Conservation (phyloP, 2,797 vertebrate genomes). For the Tokudaia tokunoshimensis region DNA sequence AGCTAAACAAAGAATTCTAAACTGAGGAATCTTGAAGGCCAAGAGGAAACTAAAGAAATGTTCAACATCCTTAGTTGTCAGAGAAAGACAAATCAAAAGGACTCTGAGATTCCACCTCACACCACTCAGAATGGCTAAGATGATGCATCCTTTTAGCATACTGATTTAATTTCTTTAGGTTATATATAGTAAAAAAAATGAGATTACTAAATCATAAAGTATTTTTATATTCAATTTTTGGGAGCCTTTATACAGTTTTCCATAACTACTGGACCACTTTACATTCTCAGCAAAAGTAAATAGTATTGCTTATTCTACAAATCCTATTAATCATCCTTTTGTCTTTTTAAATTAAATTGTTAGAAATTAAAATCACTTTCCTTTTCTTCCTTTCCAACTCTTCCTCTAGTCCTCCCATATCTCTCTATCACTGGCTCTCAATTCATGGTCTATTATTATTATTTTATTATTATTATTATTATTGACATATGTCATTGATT, state of each 20-base stretch:
- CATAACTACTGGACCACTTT: not conserved
- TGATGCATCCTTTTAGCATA: not conserved
- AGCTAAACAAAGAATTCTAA: no score
- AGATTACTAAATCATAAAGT: not conserved
- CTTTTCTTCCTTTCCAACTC: not conserved
- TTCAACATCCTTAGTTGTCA: no score
- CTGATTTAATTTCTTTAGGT: not conserved
- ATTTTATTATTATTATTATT: not conserved
- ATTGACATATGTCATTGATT: not conserved
- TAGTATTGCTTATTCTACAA: not conserved
- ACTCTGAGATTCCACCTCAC: no score
- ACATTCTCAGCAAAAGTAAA: not conserved
- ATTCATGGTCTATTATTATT: not conserved
- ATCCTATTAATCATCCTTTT: not conserved
- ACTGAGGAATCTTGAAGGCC: no score
- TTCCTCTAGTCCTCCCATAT: not conserved
- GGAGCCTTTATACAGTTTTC: not conserved
- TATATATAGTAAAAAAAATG: not conserved
- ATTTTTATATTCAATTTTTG: not conserved
- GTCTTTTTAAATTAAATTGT: not conserved
- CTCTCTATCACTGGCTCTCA: not conserved
- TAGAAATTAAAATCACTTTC: not conserved
- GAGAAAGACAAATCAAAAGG: no score
- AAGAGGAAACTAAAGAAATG: no score
- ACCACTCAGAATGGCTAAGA: no score